Evolutionary conservation across 1,140 invertebrate genomes (phyloP), one percentile per base, ranked within the genome.

Genomic region (Eufriesea mexicana): DNA sequence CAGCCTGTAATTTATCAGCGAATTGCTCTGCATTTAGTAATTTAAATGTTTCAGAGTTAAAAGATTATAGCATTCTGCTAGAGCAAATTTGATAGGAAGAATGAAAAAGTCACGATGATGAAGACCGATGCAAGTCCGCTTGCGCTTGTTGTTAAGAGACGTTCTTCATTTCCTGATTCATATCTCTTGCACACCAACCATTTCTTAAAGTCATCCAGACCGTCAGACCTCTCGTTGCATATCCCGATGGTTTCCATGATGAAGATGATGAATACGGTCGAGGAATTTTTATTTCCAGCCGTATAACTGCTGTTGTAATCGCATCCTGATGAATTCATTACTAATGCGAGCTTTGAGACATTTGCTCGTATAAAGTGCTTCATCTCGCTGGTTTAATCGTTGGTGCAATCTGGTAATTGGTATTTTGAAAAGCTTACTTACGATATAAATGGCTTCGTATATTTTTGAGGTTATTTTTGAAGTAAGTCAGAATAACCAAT

Each of bases 161-260:
- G 25, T 71, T 71, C 67, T 51, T 54, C 68, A 54, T 51, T 71
- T 54, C 68, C 49, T 71, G 68, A 54, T 71, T 71, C 68, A 14
- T 71, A 54, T 71, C 47, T 71, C 47, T 45, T 28, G 68, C 25
- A 16, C 25, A 28, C 9, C 18, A n/a, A 25, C 16, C 67, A 51
- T 71, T 71, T 54, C 49, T 71, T 71, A 54, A 54, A 51, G 49
- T 71, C 68, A 54, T 23, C 68, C 68, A 54, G 45, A 70, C 49
- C 47, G 68, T 35, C 25, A 70, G 67, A 23, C 66, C 5, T 49
- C 45, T 25, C 45, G 45, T 28, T 49, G 49, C n/a, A 54, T 20
- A 71, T 35, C 25, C 67, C n/a, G 67, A 71, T 71, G 68, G 68
- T 49, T 49, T 49, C 23, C 25, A 35, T 20, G 68, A 49, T 35